phyloP scores from a whole-genome alignment of 2,797 vertebrate species.

The Hoplostethus mediterraneus region DNA sequence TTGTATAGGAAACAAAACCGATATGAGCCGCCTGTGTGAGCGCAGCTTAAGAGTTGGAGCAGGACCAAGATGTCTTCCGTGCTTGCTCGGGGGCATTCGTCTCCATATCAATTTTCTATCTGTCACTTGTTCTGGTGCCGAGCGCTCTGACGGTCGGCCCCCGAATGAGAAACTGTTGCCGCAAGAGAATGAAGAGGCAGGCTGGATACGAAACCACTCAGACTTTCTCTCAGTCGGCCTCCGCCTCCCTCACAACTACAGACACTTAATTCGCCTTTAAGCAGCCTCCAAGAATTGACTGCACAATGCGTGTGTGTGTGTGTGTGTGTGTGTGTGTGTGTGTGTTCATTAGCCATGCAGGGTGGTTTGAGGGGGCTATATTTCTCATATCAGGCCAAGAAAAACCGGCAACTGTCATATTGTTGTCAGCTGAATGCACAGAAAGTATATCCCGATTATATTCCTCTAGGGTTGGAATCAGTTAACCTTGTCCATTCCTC shows the following conservation, averaged over 20 bases:
- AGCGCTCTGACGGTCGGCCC: neutral
- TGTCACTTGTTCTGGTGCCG: neutral
- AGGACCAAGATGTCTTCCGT: neutral
- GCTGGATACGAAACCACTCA: constrained; percentile 12
- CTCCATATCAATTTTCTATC: neutral
- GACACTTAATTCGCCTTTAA: constrained; percentile 4
- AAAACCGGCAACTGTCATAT: neutral
- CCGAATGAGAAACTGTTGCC: neutral
- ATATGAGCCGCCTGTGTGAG: too few species aligned
- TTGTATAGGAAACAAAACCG: too few species aligned
- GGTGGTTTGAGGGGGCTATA: neutral
- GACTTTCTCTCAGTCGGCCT: constrained; percentile 16
- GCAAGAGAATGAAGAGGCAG: constrained; percentile 4
- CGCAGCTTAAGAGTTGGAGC: neutral
- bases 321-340: constrained; percentile 8
- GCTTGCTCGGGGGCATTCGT: constrained; percentile 1
- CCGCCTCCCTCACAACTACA: constrained; percentile 7
- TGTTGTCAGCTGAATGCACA: constrained; percentile 1
- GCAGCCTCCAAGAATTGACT: constrained; percentile 6
- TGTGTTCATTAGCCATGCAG: neutral
- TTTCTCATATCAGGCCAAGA: constrained; percentile 2
- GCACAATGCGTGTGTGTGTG: neutral
- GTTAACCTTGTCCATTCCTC: constrained; percentile 1
- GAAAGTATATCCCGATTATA: neutral
- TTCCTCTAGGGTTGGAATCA: neutral